Conservation (phyloP, 2,113 vertebrate genomes). For the Sinocyclocheilus anshuiensis region DNA sequence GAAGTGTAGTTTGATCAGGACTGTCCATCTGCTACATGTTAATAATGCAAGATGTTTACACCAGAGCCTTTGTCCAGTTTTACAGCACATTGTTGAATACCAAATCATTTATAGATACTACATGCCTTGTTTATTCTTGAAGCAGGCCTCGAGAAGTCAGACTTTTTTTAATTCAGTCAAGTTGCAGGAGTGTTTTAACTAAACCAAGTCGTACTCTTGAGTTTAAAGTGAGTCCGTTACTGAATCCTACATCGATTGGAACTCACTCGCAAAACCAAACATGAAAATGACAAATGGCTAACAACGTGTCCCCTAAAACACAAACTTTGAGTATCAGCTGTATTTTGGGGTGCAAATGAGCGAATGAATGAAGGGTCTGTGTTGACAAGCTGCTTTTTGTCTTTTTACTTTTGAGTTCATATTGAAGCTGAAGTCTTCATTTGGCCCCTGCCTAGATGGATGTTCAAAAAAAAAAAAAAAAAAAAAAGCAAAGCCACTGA, state of each 20-base stretch:
- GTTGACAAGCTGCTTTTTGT: slow-evolving; percentile 48
- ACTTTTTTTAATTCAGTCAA: neutral
- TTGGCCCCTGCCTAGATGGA: slow-evolving; percentile 47
- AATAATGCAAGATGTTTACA: slow-evolving; percentile 29
- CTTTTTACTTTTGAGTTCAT: slow-evolving; percentile 13
- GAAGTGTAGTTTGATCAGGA: slow-evolving; percentile 9
- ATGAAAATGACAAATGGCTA: neutral
- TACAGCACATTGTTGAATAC: slow-evolving; percentile 32
- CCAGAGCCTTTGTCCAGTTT: slow-evolving; percentile 34
- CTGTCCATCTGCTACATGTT: neutral
- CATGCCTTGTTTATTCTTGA: slow-evolving; percentile 28
- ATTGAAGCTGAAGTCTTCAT: slow-evolving; percentile 33
- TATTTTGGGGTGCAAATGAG: slow-evolving; percentile 18
- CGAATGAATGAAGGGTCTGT: slow-evolving; percentile 40
- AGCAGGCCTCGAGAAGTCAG: slow-evolving; percentile 9
- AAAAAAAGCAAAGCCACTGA: slow-evolving; percentile 78
- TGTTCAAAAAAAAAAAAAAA: slow-evolving; percentile 34
- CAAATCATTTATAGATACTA: slow-evolving; percentile 17
- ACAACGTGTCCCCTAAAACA: neutral
- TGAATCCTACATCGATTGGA: slow-evolving; percentile 5
- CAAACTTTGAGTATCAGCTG: neutral
- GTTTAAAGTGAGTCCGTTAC: neutral
- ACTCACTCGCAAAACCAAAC: neutral
- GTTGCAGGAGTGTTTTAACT: neutral
- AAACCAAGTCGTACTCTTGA: neutral